Evolutionary conservation across 2,888 invertebrate species (phyloP), one percentile per base, ranked within the genome.

Genomic region (Magallana nippona): DNA sequence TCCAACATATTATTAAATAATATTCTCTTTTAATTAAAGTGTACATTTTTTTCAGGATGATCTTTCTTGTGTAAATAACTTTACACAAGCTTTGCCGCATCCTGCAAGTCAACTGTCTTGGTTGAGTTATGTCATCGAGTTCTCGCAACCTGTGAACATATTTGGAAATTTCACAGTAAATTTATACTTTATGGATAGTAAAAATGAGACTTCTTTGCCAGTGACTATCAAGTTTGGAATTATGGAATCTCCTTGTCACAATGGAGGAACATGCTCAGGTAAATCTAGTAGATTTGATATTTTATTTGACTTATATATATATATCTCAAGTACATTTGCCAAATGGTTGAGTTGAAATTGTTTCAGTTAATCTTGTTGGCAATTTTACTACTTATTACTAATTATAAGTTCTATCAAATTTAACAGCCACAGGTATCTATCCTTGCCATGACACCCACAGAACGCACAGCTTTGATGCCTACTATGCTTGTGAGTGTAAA

Each of bases 221-320:
- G 82, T 85, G n/a, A 87, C 86, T 2, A 63, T 88, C 55, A 71
- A 85, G 19, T 87, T 89, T 27, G 83, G 81, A 0, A 71, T 89
- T 1, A 84, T 89, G 84, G 85, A 87, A 63, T 82, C 82, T 13
- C 88, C 87, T 3, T 89, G 89, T 83, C 77, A 86, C 56, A 87
- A 88, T 78, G 81, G 60, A 13, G 87, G 85, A 27, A 83, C 60
- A 13, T 88, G 86, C 81, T 55, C 55, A 55, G 60, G 87, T 88
- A 78, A 82, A 84, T 56, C 15, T 19, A 17, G 17, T 17, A 3
- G 17, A 60, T 19, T 19, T 60, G 19, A 60, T 60, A 44, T 44
- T 62, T 8, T 62, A 62, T n/a, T 62, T 62, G 62, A n/a, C 62
- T 19, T 19, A 2, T 19, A 62, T 19, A n/a, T 60, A n/a, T n/a